Conservation (phyloP, 35 echinoderm and acorn worm species). For the Apostichopus californicus region DNA sequence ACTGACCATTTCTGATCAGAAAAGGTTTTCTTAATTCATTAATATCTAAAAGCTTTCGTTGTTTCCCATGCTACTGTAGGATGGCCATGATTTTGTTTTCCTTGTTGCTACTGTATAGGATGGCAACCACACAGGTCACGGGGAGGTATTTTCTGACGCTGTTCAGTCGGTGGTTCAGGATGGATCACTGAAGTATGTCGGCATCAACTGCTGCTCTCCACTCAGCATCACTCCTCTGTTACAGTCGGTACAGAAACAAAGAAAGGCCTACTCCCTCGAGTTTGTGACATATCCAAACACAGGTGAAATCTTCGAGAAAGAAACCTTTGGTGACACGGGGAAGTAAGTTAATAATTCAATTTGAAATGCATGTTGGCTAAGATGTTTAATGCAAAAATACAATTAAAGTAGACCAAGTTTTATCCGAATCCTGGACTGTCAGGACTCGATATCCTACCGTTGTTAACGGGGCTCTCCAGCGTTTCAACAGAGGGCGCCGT, state of each 20-base stretch:
- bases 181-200: conserved; percentile 17
- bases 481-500: no score
- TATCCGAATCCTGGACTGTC: no score
- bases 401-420: no score
- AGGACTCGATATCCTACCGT: no score
- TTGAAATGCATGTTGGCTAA: neutral
- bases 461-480: no score
- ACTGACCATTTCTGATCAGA: no score
- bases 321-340: neutral
- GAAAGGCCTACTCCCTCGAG: neutral
- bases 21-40: no score
- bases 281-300: conserved; percentile 49
- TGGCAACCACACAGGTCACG: conserved; percentile 29
- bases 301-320: conserved; percentile 16
- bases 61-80: no score
- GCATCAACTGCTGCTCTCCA: no score
- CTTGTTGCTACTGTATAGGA: conserved; percentile 3
- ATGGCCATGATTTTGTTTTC: neutral
- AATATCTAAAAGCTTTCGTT: no score
- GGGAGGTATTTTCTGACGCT: conserved; percentile 28
- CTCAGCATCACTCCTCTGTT: conserved; percentile 7
- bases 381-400: no score
- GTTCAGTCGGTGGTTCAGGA: conserved; percentile 16
- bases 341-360: neutral
- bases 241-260: neutral